These are phyloP conservation scores for Hydropsyche tenuis DNA, from an alignment of 1,140 invertebrate genomes.

Conservation along the genomic window DNA sequence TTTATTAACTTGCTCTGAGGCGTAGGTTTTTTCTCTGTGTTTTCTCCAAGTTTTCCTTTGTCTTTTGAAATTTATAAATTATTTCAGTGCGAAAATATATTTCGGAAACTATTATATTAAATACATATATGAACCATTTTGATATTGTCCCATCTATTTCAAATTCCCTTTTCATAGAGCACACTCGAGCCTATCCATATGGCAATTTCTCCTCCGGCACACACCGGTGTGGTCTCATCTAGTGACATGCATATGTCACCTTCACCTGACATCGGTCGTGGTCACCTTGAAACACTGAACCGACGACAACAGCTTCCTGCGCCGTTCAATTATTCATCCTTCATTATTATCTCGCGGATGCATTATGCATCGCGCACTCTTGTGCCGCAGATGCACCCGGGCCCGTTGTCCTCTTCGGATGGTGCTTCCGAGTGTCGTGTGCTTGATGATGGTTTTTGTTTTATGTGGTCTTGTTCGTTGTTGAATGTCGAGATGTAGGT, in stretches of 20 bases:
- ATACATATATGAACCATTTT: no score
- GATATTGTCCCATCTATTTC: no score
- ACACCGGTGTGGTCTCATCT: background rate
- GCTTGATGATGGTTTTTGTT: background rate
- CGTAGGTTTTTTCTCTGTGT: no score
- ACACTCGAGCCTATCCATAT: background rate
- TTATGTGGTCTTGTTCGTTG: background rate
- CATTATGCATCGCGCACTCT: background rate
- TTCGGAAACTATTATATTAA: no score
- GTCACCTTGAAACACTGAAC: slow-evolving; percentile 30
- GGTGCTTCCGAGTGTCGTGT: background rate
- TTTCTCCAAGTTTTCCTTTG: no score
- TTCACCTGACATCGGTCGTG: slow-evolving; percentile 2
- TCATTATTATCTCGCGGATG: slow-evolving; percentile 14
- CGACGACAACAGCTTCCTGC: background rate
- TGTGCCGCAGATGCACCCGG: no score
- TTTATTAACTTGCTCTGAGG: no score
- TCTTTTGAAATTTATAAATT: no score
- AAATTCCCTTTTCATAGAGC: no score
- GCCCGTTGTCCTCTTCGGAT: background rate
- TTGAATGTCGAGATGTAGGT: no score
- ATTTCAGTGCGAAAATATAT: no score
- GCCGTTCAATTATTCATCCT: slow-evolving; percentile 24
- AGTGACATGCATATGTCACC: slow-evolving; percentile 6
- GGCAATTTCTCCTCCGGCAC: background rate